These are phyloP conservation scores for Lordiphosa mommai DNA, from an alignment of 1,140 invertebrate genomes.

Conservation along the genomic window DNA sequence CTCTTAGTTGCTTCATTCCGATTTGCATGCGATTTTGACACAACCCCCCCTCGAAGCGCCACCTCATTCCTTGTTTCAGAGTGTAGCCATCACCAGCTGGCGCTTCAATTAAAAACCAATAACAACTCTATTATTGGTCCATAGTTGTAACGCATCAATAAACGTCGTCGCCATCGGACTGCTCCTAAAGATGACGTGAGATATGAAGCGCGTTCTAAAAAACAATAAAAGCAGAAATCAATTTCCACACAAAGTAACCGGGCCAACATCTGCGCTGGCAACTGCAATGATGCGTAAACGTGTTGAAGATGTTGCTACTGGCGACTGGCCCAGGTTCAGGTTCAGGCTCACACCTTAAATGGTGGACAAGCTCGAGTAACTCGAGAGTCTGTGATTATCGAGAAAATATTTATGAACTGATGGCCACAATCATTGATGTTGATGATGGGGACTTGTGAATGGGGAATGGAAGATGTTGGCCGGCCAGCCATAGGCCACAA, in stretches of 20 bases:
- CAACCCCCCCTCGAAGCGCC: no score
- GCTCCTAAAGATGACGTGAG: slow-evolving; percentile 58
- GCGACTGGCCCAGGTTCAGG: slow-evolving; percentile 41
- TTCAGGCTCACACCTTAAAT: slow-evolving; percentile 68
- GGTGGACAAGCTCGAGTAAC: slow-evolving; percentile 58
- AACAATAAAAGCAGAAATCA: slow-evolving; percentile 73
- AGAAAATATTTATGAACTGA: slow-evolving; percentile 74
- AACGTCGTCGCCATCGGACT: slow-evolving; percentile 35
- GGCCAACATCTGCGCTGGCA: slow-evolving; percentile 12
- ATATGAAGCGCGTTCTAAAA: slow-evolving; percentile 63
- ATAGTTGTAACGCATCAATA: slow-evolving; percentile 61
- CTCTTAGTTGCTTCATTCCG: background rate
- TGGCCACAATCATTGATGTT: slow-evolving; percentile 59
- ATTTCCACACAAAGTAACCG: slow-evolving; percentile 53
- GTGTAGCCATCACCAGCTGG: slow-evolving; percentile 4
- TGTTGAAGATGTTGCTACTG: slow-evolving; percentile 50
- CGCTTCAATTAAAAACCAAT: slow-evolving; percentile 75
- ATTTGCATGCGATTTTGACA: no score
- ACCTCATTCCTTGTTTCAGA: background rate
- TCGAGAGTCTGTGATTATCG: slow-evolving; percentile 71
- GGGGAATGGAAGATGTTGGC: slow-evolving; percentile 36
- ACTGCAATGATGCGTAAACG: slow-evolving; percentile 65
- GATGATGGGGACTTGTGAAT: slow-evolving; percentile 34
- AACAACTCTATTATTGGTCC: slow-evolving; percentile 74
- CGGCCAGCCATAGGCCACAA: slow-evolving; percentile 25